phyloP scores from a whole-genome alignment of 1,140 invertebrate species.

The Drosophila azteca region DNA sequence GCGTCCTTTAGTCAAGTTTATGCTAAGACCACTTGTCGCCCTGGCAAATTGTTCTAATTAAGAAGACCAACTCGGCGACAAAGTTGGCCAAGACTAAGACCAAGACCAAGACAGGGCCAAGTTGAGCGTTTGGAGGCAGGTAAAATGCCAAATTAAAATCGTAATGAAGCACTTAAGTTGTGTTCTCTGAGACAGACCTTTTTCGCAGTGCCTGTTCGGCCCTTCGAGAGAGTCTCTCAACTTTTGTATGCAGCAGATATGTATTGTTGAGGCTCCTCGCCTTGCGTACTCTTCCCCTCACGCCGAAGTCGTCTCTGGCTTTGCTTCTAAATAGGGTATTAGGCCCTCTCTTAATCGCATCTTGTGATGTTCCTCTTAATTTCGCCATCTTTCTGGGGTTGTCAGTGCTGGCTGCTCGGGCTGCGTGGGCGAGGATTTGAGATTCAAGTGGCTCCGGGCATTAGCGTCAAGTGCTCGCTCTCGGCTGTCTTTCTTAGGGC shows the following conservation, averaged over 20 bases:
- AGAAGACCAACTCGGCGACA: slow-evolving; percentile 47
- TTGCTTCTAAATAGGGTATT: neutral
- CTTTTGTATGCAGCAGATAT: neutral
- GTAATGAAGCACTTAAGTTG: slow-evolving; percentile 66
- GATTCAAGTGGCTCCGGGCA: slow-evolving; percentile 47
- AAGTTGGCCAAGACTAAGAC: slow-evolving; percentile 16
- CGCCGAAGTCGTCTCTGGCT: no score
- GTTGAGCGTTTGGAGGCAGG: slow-evolving; percentile 31
- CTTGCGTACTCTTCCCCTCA: neutral
- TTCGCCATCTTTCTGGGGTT: slow-evolving; percentile 7
- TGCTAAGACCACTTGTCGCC: slow-evolving; percentile 68
- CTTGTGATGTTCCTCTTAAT: slow-evolving; percentile 3
- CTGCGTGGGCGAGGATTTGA: slow-evolving; percentile 30
- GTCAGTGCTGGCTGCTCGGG: slow-evolving; percentile 1
- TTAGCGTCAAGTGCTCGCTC: slow-evolving; percentile 40
- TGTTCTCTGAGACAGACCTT: slow-evolving; percentile 37
- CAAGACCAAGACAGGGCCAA: neutral
- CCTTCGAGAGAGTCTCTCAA: neutral
- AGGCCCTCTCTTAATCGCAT: neutral
- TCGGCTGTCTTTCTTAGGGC: slow-evolving; percentile 40
- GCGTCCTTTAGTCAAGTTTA: slow-evolving; percentile 53
- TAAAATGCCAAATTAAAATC: slow-evolving; percentile 77
- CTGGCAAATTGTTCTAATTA: slow-evolving; percentile 76
- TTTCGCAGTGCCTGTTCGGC: neutral
- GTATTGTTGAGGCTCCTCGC: neutral